Percentiles rank a stretch among this genome's conserved stretches.
These are phyloP conservation scores for Ancistrus triradiatus DNA, from an alignment of 2,113 vertebrate species.

Conservation along the genomic window DNA sequence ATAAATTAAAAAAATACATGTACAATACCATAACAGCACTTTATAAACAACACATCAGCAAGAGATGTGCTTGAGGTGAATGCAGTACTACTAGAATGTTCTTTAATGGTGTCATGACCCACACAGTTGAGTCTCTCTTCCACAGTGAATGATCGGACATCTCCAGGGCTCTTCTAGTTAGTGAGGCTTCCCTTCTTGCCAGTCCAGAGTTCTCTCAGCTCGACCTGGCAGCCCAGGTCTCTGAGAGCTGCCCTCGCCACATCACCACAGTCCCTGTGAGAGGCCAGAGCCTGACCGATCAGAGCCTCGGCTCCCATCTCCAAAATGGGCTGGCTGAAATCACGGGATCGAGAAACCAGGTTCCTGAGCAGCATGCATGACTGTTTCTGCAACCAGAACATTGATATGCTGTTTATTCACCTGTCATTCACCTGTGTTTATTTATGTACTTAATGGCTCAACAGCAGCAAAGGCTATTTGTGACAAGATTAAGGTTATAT, in stretches of 20 bases:
- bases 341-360: conserved; percentile 76
- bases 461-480: no score
- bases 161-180: conserved; percentile 56
- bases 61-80: not conserved
- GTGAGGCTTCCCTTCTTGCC: conserved; percentile 84
- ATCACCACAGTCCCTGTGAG: conserved; percentile 80
- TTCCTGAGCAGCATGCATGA: conserved; percentile 92
- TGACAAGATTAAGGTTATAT: no score
- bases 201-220: conserved; percentile 90
- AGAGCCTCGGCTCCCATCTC: conserved; percentile 89
- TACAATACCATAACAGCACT: not conserved
- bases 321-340: conserved; percentile 76
- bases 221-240: conserved; percentile 88
- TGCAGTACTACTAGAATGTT: not conserved
- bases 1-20: no score
- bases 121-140: not conserved
- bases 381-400: conserved; percentile 74
- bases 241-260: conserved; percentile 83
- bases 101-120: not conserved
- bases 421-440: not conserved
- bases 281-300: conserved; percentile 73
- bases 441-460: no score
- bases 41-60: not conserved
- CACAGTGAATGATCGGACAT: not conserved
- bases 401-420: no score